Evolutionary conservation across 2,888 invertebrate genomes (phyloP), one percentile per base, ranked within the genome.

Genomic region (Smittia aterrima): DNA sequence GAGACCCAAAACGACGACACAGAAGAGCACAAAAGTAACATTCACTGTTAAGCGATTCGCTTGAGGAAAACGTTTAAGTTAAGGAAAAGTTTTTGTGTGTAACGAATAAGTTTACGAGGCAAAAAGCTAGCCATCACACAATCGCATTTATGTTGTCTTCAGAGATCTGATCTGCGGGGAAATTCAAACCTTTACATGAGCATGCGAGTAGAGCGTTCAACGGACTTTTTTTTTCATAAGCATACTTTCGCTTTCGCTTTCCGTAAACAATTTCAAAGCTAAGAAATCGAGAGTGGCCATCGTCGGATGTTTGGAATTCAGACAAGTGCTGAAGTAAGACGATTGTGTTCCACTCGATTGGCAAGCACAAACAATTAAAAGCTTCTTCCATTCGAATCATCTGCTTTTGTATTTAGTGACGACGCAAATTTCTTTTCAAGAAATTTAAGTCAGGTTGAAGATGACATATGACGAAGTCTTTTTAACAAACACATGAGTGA

Each of bases 171-270:
- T 32, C 32, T 32, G 32, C 32, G 22, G 22, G n/a, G 58, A 22
- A 58, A 58, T 58, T 58, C 16, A 58, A 58, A 22, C 47, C 18
- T 47, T 2, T 47, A 16, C n/a, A n/a, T n/a, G n/a, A 47, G 47
- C 22, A 58, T 58, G 58, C n/a, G 47, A 47, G 22, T 22, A n/a
- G 58, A 20, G 18, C 22, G 58, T 22, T 58, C 58, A 22, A 47
- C 47, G 47, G 13, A 47, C 13, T 47, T 47, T 47, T 38, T 38
- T 38, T 11, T 47, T n/a, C 47, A n/a, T 32, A 32, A 32, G 9
- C 32, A 32, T 47, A n/a, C 47, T 58, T 58, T 58, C 58, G 22
- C 58, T 58, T 58, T 58, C 22, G 58, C 58, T 58, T 58, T 58
- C 58, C 20, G 2, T 22, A 22, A 58, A 58, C 58, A 47, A 2